These are phyloP conservation scores for Danio jaintianensis DNA, from an alignment of 2,797 vertebrate genomes.

Conservation along the genomic window DNA sequence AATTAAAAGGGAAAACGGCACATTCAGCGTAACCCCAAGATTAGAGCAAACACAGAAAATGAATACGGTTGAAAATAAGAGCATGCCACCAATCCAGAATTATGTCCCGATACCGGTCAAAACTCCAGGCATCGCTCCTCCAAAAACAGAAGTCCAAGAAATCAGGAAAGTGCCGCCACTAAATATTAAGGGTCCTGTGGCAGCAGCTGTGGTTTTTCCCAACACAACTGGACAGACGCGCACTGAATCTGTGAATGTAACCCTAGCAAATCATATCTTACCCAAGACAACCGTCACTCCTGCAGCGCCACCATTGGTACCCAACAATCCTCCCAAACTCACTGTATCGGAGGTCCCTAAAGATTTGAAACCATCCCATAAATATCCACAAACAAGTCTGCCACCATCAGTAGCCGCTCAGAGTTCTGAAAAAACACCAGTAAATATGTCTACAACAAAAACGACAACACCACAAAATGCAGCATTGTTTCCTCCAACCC, in stretches of 20 bases:
- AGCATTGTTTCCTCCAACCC: constrained; percentile 10
- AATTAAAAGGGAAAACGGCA: constrained; percentile 27
- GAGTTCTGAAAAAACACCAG: constrained; percentile 3
- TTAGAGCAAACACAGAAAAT: constrained; percentile 1
- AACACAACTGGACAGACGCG: background rate
- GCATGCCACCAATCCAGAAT: constrained; percentile 11
- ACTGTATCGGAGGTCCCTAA: background rate
- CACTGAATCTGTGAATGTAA: background rate
- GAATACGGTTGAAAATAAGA: constrained; percentile 4
- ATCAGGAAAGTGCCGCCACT: background rate
- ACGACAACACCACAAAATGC: background rate
- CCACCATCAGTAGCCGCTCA: background rate
- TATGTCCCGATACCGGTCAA: background rate
- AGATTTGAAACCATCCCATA: background rate
- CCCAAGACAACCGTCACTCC: constrained; percentile 2
- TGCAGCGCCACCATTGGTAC: background rate
- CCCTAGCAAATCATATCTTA: background rate
- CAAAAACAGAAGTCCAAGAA: constrained; percentile 28
- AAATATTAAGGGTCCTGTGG: constrained; percentile 29
- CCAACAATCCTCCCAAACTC: constrained; percentile 2
- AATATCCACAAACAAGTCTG: background rate
- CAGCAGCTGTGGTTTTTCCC: constrained; percentile 1
- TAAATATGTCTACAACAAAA: constrained; percentile 4
- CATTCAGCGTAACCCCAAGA: no score
- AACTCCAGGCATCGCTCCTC: background rate